Evolutionary conservation across 2,888 invertebrate genomes (phyloP).

Genomic region (Drosophila birchii): DNA sequence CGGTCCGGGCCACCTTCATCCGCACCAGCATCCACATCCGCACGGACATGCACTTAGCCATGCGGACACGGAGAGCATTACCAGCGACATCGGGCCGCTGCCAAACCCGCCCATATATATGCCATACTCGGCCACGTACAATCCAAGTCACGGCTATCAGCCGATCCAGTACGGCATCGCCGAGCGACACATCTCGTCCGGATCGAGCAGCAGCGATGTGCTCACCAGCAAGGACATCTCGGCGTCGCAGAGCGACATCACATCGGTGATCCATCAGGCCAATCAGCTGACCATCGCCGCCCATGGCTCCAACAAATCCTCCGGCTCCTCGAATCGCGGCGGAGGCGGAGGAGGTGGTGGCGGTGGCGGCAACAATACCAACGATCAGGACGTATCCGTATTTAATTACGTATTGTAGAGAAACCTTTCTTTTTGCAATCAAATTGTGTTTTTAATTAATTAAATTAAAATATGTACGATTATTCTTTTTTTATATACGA

Average conservation of each 20-base stretch:
- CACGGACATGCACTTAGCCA: constrained; percentile 82
- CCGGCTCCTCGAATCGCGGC: constrained; percentile 85
- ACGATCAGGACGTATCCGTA: constrained; percentile 85
- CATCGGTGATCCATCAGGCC: constrained; percentile 85
- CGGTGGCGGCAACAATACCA: constrained; percentile 74
- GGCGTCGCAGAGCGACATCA: constrained; percentile 85
- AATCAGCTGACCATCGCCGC: constrained; percentile 85
- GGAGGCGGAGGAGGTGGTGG: constrained; percentile 60
- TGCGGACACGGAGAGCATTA: constrained; percentile 85
- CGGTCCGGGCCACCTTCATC: constrained; percentile 39
- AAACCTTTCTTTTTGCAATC: constrained; percentile 75
- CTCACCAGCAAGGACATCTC: constrained; percentile 85
- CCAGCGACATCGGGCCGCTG: constrained; percentile 85
- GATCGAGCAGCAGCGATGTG: constrained; percentile 85
- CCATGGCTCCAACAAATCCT: constrained; percentile 85
- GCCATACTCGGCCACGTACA: constrained; percentile 85
- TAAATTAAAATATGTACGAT: constrained; percentile 76
- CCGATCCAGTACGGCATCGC: constrained; percentile 85
- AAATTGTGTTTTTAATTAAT: constrained; percentile 83
- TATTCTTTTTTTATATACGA: constrained; percentile 84
- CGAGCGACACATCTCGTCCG: constrained; percentile 85
- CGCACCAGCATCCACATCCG: constrained; percentile 46
- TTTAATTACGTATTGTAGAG: constrained; percentile 85
- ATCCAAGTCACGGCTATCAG: constrained; percentile 85
- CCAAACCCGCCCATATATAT: constrained; percentile 85